A percentile compares a stretch with the other conserved stretches of the same genome.
These are phyloP conservation scores for Enchytraeus crypticus DNA, from an alignment of 2,888 invertebrate species.

Conservation along the genomic window DNA sequence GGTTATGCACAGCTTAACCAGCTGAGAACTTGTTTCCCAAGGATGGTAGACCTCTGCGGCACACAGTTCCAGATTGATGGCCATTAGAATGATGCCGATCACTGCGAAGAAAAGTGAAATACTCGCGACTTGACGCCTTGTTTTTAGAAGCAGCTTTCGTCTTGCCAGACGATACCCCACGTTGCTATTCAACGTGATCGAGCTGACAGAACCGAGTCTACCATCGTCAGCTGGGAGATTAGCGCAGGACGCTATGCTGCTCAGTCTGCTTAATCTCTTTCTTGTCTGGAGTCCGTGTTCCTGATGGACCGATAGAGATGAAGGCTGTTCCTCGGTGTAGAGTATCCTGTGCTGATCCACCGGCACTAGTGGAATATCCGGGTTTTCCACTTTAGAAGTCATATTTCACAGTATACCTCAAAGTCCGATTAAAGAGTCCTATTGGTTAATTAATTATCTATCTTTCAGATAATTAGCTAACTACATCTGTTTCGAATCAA, in stretches of 20 bases:
- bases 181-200: conserved; percentile 18
- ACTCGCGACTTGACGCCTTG: conserved; percentile 38
- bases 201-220: no score
- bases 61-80: conserved; percentile 41
- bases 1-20: conserved; percentile 40
- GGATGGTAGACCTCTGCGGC: conserved; percentile 29
- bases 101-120: conserved; percentile 38
- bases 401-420: no score
- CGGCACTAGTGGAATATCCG: background rate
- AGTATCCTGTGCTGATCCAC: background rate
- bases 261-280: background rate
- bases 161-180: conserved; percentile 43
- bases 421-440: no score
- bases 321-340: background rate
- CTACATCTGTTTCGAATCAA: no score
- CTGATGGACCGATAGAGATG: no score
- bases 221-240: no score
- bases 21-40: conserved; percentile 30
- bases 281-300: no score
- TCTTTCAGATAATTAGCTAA: no score
- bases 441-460: no score
- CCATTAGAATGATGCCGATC: conserved; percentile 41
- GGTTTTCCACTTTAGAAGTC: background rate
- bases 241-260: background rate
- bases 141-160: conserved; percentile 40